Evolutionary conservation across 2,797 vertebrate species (phyloP).

Genomic region (Myotis daubentonii): DNA sequence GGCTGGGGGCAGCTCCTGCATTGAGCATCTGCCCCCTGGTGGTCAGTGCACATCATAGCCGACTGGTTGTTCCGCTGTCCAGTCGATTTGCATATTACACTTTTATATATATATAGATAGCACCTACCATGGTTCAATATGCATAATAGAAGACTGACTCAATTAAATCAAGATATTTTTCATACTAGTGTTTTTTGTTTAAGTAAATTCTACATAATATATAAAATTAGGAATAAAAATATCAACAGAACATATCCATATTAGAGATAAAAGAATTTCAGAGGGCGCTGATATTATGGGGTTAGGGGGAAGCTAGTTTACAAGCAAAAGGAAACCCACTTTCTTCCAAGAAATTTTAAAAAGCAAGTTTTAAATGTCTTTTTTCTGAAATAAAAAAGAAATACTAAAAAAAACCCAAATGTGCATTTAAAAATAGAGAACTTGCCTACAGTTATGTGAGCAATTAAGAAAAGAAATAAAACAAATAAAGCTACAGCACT

Average conservation of each 20-base stretch:
- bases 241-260: slow-evolving; percentile 3
- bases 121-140: neutral
- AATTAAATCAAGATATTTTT: slow-evolving; percentile 49
- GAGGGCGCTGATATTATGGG: neutral
- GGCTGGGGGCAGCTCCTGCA: too few species aligned
- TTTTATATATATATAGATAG: too few species aligned
- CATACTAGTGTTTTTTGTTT: neutral
- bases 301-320: neutral
- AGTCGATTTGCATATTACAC: too few species aligned
- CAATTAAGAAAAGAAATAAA: slow-evolving; percentile 42
- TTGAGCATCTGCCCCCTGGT: too few species aligned
- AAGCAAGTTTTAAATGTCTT: slow-evolving; percentile 17
- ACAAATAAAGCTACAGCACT: neutral
- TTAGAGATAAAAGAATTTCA: slow-evolving; percentile 29
- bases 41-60: too few species aligned
- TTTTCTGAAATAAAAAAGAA: slow-evolving; percentile 38
- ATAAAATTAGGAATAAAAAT: slow-evolving; percentile 31
- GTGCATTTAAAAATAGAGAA: slow-evolving; percentile 52
- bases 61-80: too few species aligned
- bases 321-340: slow-evolving; percentile 35
- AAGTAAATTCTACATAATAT: slow-evolving; percentile 43
- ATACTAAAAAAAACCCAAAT: slow-evolving; percentile 34
- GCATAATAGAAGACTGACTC: neutral
- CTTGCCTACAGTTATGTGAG: slow-evolving; percentile 26
- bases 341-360: slow-evolving; percentile 50